Evolutionary conservation across 2,888 invertebrate genomes (phyloP).

Genomic region (Melanotus villosus): DNA sequence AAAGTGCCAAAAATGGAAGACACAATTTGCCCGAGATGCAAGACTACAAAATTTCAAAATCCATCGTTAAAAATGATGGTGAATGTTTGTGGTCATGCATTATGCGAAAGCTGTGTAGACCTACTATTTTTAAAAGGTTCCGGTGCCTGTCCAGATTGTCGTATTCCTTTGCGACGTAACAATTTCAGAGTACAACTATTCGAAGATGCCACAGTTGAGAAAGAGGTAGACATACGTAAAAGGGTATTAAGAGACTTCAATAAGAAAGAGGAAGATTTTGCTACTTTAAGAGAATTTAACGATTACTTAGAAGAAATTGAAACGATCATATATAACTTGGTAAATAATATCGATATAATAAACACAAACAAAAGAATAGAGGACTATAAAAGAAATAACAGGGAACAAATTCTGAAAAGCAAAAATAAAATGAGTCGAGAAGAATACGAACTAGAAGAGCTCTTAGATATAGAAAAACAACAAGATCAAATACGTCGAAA

Average conservation of each 20-base stretch:
- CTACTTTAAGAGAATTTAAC: slow-evolving; percentile 87
- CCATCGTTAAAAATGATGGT: slow-evolving; percentile 97
- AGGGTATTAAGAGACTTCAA: slow-evolving; percentile 92
- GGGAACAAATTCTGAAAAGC: slow-evolving; percentile 85
- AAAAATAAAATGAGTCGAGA: slow-evolving; percentile 84
- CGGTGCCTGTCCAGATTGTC: slow-evolving; percentile 95
- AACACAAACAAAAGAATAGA: slow-evolving; percentile 92
- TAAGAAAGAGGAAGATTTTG: slow-evolving; percentile 95
- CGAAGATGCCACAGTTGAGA: slow-evolving; percentile 96
- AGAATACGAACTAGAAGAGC: slow-evolving; percentile 89
- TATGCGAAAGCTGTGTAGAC: slow-evolving; percentile 98
- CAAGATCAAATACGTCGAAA: slow-evolving; percentile 81
- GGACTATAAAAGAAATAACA: slow-evolving; percentile 92
- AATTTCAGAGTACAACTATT: slow-evolving; percentile 96
- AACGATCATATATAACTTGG: slow-evolving; percentile 90
- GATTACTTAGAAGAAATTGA: slow-evolving; percentile 98
- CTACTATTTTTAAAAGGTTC: slow-evolving; percentile 96
- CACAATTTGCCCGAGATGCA: slow-evolving; percentile 94
- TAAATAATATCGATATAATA: slow-evolving; percentile 90
- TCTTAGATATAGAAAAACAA: slow-evolving; percentile 85
- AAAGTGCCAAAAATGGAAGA: slow-evolving; percentile 86
- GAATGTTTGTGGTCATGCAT: slow-evolving; percentile 97
- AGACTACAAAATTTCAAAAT: slow-evolving; percentile 97
- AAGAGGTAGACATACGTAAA: slow-evolving; percentile 96
- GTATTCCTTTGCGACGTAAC: slow-evolving; percentile 86